Conservation (phyloP, 2,888 invertebrate species). For the Incurvaria masculella region DNA sequence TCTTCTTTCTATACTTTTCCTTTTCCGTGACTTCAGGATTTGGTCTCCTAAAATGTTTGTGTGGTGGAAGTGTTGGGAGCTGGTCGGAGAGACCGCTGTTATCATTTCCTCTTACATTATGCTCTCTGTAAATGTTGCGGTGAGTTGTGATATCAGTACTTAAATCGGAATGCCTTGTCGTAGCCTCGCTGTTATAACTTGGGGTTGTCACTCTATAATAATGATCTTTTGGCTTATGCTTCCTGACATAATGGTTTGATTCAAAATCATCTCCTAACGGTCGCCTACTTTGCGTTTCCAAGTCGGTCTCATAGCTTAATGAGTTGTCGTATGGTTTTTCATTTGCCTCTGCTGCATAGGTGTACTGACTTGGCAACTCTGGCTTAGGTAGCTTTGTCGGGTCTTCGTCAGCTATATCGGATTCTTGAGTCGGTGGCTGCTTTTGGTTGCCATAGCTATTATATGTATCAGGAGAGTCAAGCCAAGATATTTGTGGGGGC, state of each 20-base stretch:
- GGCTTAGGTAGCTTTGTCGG: slow-evolving; percentile 30
- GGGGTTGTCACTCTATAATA: slow-evolving; percentile 48
- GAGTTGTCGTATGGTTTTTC: slow-evolving; percentile 40
- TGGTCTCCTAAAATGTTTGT: slow-evolving; percentile 44
- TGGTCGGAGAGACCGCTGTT: slow-evolving; percentile 30
- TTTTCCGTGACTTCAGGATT: slow-evolving; percentile 28
- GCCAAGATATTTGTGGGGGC: slow-evolving; percentile 36
- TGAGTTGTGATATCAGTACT: slow-evolving; percentile 10
- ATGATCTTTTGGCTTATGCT: slow-evolving; percentile 45
- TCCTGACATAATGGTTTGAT: slow-evolving; percentile 29
- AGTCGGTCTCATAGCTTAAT: slow-evolving; percentile 38
- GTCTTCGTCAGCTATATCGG: slow-evolving; percentile 22
- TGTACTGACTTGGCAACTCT: slow-evolving; percentile 38
- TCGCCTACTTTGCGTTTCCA: slow-evolving; percentile 47
- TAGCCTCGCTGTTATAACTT: slow-evolving; percentile 20
- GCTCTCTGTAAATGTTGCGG: slow-evolving; percentile 16
- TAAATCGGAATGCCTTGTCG: too few relatives aligned
- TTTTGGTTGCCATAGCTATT: slow-evolving; percentile 21
- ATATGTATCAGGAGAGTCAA: slow-evolving; percentile 31
- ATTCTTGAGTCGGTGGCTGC: slow-evolving; percentile 26
- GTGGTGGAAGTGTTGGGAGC: slow-evolving; percentile 48
- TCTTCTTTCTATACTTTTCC: slow-evolving; percentile 41
- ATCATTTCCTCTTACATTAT: slow-evolving; percentile 19
- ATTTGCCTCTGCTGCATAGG: slow-evolving; percentile 43
- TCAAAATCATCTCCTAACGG: slow-evolving; percentile 47